Evolutionary conservation across 2,888 invertebrate genomes (phyloP).

Genomic region (Troglohyphantes excavatus): DNA sequence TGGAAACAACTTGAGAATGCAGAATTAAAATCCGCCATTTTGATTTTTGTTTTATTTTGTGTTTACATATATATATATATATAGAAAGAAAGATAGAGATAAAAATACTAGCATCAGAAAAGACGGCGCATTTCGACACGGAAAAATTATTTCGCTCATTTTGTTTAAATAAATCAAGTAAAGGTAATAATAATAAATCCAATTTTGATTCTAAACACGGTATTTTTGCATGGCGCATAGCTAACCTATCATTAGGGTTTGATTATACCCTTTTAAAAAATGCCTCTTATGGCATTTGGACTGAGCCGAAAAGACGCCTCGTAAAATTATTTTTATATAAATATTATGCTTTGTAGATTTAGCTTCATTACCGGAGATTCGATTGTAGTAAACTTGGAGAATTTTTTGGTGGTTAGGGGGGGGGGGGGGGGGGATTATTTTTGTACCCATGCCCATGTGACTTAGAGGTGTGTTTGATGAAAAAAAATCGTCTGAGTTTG

Average conservation of each 20-base stretch:
- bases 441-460: neutral
- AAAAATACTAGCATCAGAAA: neutral
- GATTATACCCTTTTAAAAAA: conserved; percentile 48
- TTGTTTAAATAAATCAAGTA: neutral
- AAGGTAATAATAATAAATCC: too few relatives aligned
- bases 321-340: conserved; percentile 66
- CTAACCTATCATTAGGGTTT: conserved; percentile 54
- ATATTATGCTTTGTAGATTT: conserved; percentile 47
- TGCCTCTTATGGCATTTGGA: conserved; percentile 3
- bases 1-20: neutral
- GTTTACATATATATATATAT: neutral
- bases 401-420: too few relatives aligned
- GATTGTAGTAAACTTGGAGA: too few relatives aligned
- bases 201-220: conserved; percentile 4
- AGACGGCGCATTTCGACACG: neutral
- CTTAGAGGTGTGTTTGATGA: neutral
- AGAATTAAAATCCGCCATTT: neutral
- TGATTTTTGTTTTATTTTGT: neutral
- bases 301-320: conserved; percentile 5
- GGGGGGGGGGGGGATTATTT: neutral
- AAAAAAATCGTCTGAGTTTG: neutral
- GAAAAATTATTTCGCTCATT: neutral
- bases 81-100: too few relatives aligned
- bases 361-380: too few relatives aligned
- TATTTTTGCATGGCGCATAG: neutral